Evolutionary conservation across 2,888 invertebrate species (phyloP).

Genomic region (Prionchulus punctatus): DNA sequence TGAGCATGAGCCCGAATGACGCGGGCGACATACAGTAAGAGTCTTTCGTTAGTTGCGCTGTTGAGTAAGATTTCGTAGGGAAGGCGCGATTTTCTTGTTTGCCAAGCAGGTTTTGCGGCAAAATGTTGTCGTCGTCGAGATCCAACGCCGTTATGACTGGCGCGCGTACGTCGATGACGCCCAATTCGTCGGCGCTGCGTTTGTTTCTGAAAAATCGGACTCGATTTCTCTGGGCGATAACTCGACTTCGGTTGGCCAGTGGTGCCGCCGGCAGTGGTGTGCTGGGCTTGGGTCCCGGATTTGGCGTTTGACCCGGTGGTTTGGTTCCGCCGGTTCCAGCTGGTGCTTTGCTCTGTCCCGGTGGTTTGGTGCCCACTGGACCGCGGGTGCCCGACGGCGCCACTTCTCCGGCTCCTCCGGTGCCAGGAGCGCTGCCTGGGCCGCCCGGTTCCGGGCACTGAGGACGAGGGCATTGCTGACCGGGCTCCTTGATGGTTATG

Average conservation of each 20-base stretch:
- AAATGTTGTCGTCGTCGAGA: background rate
- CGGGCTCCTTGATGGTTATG: slow-evolving; percentile 20
- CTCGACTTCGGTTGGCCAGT: background rate
- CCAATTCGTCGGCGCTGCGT: background rate
- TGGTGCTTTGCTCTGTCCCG: background rate
- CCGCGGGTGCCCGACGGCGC: slow-evolving; percentile 9
- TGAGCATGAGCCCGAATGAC: background rate
- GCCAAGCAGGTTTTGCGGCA: background rate
- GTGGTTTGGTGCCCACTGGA: background rate
- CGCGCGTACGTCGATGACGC: background rate
- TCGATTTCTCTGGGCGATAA: background rate
- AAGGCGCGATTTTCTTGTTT: background rate
- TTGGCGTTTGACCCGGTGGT: background rate
- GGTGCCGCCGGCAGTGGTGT: background rate
- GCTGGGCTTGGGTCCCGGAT: background rate
- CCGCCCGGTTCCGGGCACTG: slow-evolving; percentile 9
- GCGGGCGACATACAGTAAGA: background rate
- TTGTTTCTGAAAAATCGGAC: background rate
- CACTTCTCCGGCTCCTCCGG: slow-evolving; percentile 13
- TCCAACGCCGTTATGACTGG: background rate
- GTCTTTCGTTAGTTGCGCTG: background rate
- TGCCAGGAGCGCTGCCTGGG: slow-evolving; percentile 13
- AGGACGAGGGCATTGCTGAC: slow-evolving; percentile 6
- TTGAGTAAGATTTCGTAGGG: background rate
- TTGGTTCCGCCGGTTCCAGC: slow-evolving; percentile 11